phyloP scores from a whole-genome alignment of 2,113 vertebrate genomes.

The Xyrauchen texanus region DNA sequence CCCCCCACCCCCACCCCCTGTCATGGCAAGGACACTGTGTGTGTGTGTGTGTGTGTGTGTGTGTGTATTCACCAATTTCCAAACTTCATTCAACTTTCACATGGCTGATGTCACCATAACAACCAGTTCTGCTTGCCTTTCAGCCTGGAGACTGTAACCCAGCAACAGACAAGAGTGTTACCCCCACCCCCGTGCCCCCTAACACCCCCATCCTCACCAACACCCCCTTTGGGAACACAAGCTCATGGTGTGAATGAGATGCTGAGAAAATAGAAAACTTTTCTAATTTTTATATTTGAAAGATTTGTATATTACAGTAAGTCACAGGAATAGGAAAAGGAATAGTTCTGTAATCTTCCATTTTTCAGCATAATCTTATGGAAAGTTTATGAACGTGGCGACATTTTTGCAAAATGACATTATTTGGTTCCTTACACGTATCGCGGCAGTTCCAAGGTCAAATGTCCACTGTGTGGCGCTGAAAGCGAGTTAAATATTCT shows the following conservation, averaged over 20 bases:
- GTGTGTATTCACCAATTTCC: not conserved
- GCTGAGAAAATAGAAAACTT: not conserved
- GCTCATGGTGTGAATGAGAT: not conserved
- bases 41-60: slow-evolving; percentile 23
- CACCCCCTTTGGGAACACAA: not conserved
- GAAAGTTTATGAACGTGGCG: too few species aligned
- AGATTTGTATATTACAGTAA: too few species aligned
- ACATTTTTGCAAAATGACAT: too few species aligned
- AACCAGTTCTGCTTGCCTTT: slow-evolving; percentile 66
- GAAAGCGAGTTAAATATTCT: too few species aligned
- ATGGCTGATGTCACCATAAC: slow-evolving; percentile 67
- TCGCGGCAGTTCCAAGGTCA: too few species aligned
- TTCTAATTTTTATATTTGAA: too few species aligned
- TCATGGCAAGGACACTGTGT: slow-evolving; percentile 17
- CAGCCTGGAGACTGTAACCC: slow-evolving; percentile 69
- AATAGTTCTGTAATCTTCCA: too few species aligned
- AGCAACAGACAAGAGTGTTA: slow-evolving; percentile 63
- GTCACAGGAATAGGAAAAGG: too few species aligned
- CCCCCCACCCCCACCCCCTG: not conserved
- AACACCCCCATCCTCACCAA: not conserved
- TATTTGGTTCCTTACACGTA: too few species aligned
- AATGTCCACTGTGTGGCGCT: too few species aligned
- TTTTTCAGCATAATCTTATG: too few species aligned
- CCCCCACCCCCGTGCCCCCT: not conserved
- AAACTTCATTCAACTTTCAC: slow-evolving; percentile 59